Evolutionary conservation across 2,113 vertebrate genomes (phyloP).

Genomic region (Dunckerocampus dactyliophorus): DNA sequence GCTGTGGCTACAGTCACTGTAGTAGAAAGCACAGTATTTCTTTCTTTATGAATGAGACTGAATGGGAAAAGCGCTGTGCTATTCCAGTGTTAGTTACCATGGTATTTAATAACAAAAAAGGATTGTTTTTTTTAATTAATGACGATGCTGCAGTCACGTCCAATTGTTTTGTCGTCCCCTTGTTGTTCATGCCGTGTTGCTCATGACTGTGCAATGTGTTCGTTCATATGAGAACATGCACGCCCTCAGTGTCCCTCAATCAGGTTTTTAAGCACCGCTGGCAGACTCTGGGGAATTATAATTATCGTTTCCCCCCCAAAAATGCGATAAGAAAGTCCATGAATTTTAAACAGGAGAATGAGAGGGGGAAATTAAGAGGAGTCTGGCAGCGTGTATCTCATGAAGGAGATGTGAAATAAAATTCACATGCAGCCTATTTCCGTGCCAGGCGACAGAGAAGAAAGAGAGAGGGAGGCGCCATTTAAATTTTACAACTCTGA

Average conservation of each 20-base stretch:
- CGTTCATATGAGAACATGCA: slow-evolving; percentile 53
- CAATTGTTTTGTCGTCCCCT: slow-evolving; percentile 21
- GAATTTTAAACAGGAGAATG: slow-evolving; percentile 83
- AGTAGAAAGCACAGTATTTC: too few species aligned
- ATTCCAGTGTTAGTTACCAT: too few species aligned
- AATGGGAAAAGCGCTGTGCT: too few species aligned
- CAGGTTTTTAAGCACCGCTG: slow-evolving; percentile 77
- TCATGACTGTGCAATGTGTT: slow-evolving; percentile 18
- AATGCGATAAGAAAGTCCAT: slow-evolving; percentile 89
- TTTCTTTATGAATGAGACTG: too few species aligned
- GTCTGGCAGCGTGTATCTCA: slow-evolving; percentile 26
- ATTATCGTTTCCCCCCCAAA: slow-evolving; percentile 65
- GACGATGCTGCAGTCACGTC: background rate
- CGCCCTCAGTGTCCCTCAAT: slow-evolving; percentile 73
- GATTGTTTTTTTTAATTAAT: background rate
- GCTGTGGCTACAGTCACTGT: too few species aligned
- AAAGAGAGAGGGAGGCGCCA: slow-evolving; percentile 44
- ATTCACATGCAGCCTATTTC: slow-evolving; percentile 62
- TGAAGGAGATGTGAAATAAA: slow-evolving; percentile 68
- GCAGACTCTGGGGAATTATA: slow-evolving; percentile 64
- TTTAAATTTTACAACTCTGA: slow-evolving; percentile 76
- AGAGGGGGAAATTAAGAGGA: slow-evolving; percentile 58
- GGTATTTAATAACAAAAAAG: too few species aligned
- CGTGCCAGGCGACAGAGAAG: slow-evolving; percentile 47
- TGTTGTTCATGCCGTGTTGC: slow-evolving; percentile 27